Evolutionary conservation across 2,113 vertebrate genomes (phyloP), one percentile per base, ranked within the genome.

Genomic region (Pica pica): DNA sequence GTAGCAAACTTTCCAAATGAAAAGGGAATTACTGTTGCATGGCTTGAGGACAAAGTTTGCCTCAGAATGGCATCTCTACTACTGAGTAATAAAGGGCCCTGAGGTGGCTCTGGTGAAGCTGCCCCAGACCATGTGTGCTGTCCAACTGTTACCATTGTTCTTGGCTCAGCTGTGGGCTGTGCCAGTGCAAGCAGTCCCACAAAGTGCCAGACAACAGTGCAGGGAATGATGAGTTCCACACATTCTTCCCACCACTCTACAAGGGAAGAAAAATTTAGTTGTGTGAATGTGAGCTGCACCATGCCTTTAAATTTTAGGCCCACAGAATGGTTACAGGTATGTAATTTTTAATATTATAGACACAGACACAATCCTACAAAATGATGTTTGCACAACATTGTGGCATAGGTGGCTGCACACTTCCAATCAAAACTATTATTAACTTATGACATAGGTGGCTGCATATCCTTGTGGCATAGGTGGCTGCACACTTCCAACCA

Each of bases 131-230:
- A 11, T 5, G 12, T 11, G 20, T 28, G 39, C 3, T 37, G 20
- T 17, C 15, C 21, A 37, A 0, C 21, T 55, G 31, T 35, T 16
- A 3, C 16, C 16, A 11, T 2, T 1, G 1, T 9, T 78, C 79
- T 61, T 61, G 50, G 16, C 33, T 77, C 20, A 46, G 33, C 46
- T n/a, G 33, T 59, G 33, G 49, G 39, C 56, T 84, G 30, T 42
- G 64, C 28, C 63, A 41, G 13, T 2, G 3, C 28, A 44, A 39
- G 23, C 11, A 33, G 26, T 22, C 49, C 28, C 59, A 49, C 27
- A 49, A 39, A 44, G 19, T 14, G 26, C 12, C 59, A 88, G 33
- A 13, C 39, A 23, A 14, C 13, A 27, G 7, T 20, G 27, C n/a
- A 46, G 50, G 35, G 44, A 50, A 69, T 19, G 12, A 7, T 2